phyloP scores from a whole-genome alignment of 1,140 invertebrate species.

The Hirudo medicinalis region DNA sequence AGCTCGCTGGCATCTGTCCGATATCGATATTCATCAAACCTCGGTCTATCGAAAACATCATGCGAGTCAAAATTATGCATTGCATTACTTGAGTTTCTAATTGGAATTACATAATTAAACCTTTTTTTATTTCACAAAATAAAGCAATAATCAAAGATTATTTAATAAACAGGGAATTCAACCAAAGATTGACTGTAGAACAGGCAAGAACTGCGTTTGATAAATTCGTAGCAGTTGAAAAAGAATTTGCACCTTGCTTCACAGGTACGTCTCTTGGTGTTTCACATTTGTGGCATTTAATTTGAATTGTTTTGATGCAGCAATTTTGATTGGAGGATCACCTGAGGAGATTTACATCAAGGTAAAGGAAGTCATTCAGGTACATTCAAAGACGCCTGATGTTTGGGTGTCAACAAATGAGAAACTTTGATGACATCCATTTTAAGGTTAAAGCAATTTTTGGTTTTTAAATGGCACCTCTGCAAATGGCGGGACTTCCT shows the following conservation, averaged over 20 bases:
- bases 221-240: constrained; percentile 86
- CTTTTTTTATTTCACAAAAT: not conserved
- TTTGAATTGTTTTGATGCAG: constrained; percentile 43
- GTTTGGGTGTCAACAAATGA: constrained; percentile 74
- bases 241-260: constrained; percentile 97
- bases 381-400: constrained; percentile 73
- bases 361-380: constrained; percentile 82
- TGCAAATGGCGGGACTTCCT: too few relatives aligned
- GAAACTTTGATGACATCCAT: constrained; percentile 24
- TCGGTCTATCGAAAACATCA: constrained; percentile 80
- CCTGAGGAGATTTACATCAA: constrained; percentile 91
- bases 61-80: constrained; percentile 51
- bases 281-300: not conserved
- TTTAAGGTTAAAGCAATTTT: not conserved
- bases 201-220: constrained; percentile 92
- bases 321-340: constrained; percentile 88
- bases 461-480: too few relatives aligned
- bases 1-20: constrained; percentile 83
- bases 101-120: constrained; percentile 8
- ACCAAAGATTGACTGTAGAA: constrained; percentile 92
- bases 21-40: constrained; percentile 94
- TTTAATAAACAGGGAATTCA: constrained; percentile 74
- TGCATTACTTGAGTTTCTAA: not conserved
- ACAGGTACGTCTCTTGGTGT: constrained; percentile 54
- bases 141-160: not conserved